Base-by-base conservation (phyloP, 2,888 invertebrate species). In the Gnatocerus cornutus region DNA sequence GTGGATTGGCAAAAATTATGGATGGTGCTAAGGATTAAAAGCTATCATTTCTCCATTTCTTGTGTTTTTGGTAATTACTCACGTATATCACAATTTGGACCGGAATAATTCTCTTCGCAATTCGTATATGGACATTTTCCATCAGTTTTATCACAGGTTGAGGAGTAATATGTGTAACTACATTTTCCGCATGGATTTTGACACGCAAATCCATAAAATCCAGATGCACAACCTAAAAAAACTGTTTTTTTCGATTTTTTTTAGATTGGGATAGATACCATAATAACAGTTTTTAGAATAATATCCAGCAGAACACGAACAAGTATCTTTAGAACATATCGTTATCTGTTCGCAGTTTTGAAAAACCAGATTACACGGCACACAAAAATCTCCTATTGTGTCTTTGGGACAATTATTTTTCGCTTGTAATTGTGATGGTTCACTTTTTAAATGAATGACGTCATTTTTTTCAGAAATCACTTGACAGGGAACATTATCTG, bases 381-480 rank as follows among this genome's bases (percentile, higher is more conserved):
- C 4, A 37, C 37, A 37, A n/a, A 37, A 37, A 7, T 37, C 37
- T 2, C 37, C 37, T n/a, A 37, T 37, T n/a, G 37, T n/a, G n/a
- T 37, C 37, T 37, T 37, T n/a, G 8, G 37, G 37, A 37, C 37
- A 37, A n/a, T 37, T 37, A 37, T n/a, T 37, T n/a, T 37, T 6
- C 6, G 6, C 37, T n/a, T 37, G 8, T 37, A 37, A 2, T 37
- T 37, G 4, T n/a, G 37, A n/a, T n/a, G 8, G n/a, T 37, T n/a
- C 9, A n/a, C 6, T n/a, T 21, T 21, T 4, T 5, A 37, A n/a
- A n/a, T 37, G 6, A 37, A n/a, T n/a, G 37, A 37, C n/a, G 8
- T 37, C 9, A n/a, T 37, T n/a, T 5, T 8, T n/a, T 37, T 37
- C 37, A 37, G 37, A 37, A 2, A 37, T 37, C 37, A 37, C 2